Evolutionary conservation across 2,113 vertebrate species (phyloP).

Genomic region (Ophiodon elongatus): DNA sequence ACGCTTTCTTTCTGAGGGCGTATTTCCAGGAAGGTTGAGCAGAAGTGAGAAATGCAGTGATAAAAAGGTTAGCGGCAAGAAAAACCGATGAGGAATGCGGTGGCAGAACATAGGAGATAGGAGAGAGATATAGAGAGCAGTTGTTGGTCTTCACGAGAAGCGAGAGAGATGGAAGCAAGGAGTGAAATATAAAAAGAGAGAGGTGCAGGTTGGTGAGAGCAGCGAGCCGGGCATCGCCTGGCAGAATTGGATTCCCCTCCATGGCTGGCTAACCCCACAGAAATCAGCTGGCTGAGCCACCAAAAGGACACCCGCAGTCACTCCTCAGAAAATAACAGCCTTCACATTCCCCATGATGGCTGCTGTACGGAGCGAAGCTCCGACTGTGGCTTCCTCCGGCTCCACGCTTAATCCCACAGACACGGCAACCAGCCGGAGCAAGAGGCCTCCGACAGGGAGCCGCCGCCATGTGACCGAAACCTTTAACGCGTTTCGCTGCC

Average conservation of each 20-base stretch:
- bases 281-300: conserved; percentile 58
- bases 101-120: neutral
- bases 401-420: conserved; percentile 54
- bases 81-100: neutral
- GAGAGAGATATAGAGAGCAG: neutral
- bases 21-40: too few species aligned
- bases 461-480: neutral
- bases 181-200: neutral
- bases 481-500: conserved; percentile 1
- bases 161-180: neutral
- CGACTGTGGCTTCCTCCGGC: conserved; percentile 47
- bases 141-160: neutral
- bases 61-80: neutral
- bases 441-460: conserved; percentile 38
- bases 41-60: neutral
- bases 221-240: conserved; percentile 11
- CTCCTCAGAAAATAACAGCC: conserved; percentile 61
- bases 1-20: too few species aligned
- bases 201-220: conserved; percentile 17
- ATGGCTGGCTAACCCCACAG: conserved; percentile 47
- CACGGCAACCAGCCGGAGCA: conserved; percentile 23
- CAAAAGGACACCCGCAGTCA: conserved; percentile 39
- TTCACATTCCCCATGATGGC: conserved; percentile 44
- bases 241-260: conserved; percentile 64
- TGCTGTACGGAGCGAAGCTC: conserved; percentile 30